These are phyloP conservation scores for Linnaemya vulpina DNA, from an alignment of 2,888 invertebrate species.

Conservation along the genomic window DNA sequence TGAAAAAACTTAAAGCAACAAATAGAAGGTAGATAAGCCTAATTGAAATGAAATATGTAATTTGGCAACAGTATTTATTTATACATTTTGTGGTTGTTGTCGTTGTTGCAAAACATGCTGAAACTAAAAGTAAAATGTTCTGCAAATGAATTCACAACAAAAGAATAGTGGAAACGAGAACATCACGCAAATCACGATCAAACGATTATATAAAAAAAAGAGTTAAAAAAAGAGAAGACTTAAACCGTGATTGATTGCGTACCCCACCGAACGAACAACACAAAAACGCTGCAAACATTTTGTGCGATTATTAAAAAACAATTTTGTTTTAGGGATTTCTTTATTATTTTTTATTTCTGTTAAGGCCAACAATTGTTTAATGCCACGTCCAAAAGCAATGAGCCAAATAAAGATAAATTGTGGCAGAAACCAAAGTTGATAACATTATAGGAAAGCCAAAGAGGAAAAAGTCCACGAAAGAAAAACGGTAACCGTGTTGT, in stretches of 20 bases:
- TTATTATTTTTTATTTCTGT: background rate
- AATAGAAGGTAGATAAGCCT: constrained; percentile 9
- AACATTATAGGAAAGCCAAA: constrained; percentile 93
- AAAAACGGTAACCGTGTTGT: constrained; percentile 93
- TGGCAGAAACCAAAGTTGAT: constrained; percentile 86
- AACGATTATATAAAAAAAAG: constrained; percentile 80
- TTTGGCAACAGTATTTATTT: constrained; percentile 63
- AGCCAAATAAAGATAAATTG: constrained; percentile 87
- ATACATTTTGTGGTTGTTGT: background rate
- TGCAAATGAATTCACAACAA: background rate
- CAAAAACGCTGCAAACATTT: background rate
- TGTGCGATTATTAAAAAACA: constrained; percentile 47
- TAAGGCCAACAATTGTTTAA: constrained; percentile 74
- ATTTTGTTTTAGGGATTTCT: constrained; percentile 31
- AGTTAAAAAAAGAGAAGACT: background rate
- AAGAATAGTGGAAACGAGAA: constrained; percentile 17
- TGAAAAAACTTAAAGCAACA: background rate
- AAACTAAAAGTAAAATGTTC: constrained; percentile 36
- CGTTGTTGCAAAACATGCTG: constrained; percentile 25
- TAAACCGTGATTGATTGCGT: constrained; percentile 70
- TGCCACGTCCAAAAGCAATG: constrained; percentile 88
- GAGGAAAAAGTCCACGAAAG: constrained; percentile 91
- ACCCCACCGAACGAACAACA: constrained; percentile 15
- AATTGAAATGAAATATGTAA: constrained; percentile 64
- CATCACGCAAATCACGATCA: constrained; percentile 83